phyloP scores from a whole-genome alignment of 2,888 invertebrate species.

The Diaprepes abbreviatus region DNA sequence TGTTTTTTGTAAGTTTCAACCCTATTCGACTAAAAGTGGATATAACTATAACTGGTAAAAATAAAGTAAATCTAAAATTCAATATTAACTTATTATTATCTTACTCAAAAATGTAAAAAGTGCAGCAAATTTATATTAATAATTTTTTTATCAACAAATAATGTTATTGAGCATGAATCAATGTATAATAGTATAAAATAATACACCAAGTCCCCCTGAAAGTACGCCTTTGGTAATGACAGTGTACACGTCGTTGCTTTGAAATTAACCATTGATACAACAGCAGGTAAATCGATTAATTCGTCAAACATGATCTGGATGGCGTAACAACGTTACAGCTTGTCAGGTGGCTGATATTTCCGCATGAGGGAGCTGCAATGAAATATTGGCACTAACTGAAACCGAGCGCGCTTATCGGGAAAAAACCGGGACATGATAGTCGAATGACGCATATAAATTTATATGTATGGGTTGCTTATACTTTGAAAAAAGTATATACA shows the following conservation, averaged over 20 bases:
- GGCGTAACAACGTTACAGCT: slow-evolving; percentile 45
- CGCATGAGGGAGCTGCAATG: slow-evolving; percentile 30
- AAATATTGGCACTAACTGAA: slow-evolving; percentile 29
- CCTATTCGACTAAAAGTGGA: too few relatives aligned
- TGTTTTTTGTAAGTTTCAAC: too few relatives aligned
- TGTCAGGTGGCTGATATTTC: slow-evolving; percentile 45
- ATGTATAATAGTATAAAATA: too few relatives aligned
- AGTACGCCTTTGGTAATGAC: background rate
- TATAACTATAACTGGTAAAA: too few relatives aligned
- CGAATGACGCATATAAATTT: slow-evolving; percentile 18
- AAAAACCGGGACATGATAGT: slow-evolving; percentile 24
- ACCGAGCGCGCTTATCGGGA: slow-evolving; percentile 25
- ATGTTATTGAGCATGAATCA: too few relatives aligned
- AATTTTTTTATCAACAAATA: too few relatives aligned
- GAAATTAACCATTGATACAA: slow-evolving; percentile 23
- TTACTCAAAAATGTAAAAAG: too few relatives aligned
- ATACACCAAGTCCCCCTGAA: background rate
- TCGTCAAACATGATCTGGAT: slow-evolving; percentile 45
- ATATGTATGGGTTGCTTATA: background rate
- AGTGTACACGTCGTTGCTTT: background rate
- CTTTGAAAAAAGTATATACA: too few relatives aligned
- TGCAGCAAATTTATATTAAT: too few relatives aligned
- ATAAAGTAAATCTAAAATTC: too few relatives aligned
- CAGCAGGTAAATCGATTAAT: slow-evolving; percentile 38
- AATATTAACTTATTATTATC: too few relatives aligned